These are phyloP conservation scores for Idaea biselata DNA, from an alignment of 2,888 invertebrate genomes.

Conservation along the genomic window DNA sequence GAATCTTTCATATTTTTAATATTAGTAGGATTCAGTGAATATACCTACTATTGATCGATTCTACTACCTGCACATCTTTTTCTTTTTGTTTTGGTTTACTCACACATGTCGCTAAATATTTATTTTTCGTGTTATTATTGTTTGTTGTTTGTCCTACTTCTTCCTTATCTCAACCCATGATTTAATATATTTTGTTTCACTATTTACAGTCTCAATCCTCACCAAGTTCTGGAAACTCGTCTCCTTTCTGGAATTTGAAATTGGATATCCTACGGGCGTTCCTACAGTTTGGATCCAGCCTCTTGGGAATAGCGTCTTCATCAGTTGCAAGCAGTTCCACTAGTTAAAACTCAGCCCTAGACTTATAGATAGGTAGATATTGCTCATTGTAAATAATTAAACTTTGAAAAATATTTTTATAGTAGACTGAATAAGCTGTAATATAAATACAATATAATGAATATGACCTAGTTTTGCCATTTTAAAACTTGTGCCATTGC, in stretches of 20 bases:
- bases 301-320: constrained; percentile 58
- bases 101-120: not conserved
- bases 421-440: not conserved
- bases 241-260: constrained; percentile 60
- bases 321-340: constrained; percentile 37
- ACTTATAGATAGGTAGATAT: not conserved
- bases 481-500: not conserved
- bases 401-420: not conserved
- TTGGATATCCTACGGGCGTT: constrained; percentile 60
- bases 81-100: not conserved
- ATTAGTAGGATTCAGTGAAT: too few relatives aligned
- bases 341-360: not conserved
- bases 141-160: not conserved
- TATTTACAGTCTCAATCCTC: not conserved
- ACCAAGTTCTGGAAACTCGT: constrained; percentile 19
- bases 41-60: too few relatives aligned
- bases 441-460: not conserved
- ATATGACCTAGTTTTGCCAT: not conserved
- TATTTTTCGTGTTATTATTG: not conserved
- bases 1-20: too few relatives aligned
- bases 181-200: not conserved
- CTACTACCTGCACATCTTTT: not conserved
- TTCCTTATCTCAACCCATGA: not conserved
- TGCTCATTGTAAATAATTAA: not conserved
- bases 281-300: constrained; percentile 56